A percentile compares a stretch with the other conserved stretches of the same genome.
phyloP scores from a whole-genome alignment of 2,113 vertebrate genomes.

The Synodontis membranacea region DNA sequence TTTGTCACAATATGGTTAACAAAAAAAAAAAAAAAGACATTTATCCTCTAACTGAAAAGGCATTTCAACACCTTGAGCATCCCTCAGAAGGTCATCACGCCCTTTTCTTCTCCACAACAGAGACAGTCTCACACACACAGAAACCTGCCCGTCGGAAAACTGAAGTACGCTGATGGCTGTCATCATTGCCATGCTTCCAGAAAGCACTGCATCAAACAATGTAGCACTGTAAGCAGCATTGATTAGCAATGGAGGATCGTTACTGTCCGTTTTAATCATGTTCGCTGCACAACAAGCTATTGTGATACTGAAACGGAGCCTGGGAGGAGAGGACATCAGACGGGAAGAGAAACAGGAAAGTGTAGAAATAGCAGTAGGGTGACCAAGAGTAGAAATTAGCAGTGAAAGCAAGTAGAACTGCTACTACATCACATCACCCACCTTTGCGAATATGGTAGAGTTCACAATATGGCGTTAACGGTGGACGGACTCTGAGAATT shows the following conservation, averaged over 20 bases:
- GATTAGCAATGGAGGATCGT: constrained; percentile 34
- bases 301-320: not conserved
- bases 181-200: constrained; percentile 10
- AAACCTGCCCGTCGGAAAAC: constrained; percentile 45
- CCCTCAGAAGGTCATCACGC: constrained; percentile 14
- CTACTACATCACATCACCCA: not conserved
- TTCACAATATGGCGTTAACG: not conserved
- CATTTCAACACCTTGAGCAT: not conserved
- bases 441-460: not conserved
- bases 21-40: not conserved
- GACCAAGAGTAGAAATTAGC: not conserved
- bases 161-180: constrained; percentile 23
- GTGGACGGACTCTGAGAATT: not conserved
- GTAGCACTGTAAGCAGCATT: constrained; percentile 39
- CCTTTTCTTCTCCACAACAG: constrained; percentile 8
- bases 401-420: not conserved
- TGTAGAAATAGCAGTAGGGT: not conserved
- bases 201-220: constrained; percentile 34
- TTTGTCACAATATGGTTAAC: not conserved
- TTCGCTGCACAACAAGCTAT: constrained; percentile 2
- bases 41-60: not conserved
- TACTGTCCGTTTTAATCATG: constrained; percentile 39
- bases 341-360: not conserved
- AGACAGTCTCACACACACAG: not conserved
- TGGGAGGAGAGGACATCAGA: not conserved